These are phyloP conservation scores for Dipus sagitta DNA, from an alignment of 2,797 vertebrate genomes.

Conservation along the genomic window DNA sequence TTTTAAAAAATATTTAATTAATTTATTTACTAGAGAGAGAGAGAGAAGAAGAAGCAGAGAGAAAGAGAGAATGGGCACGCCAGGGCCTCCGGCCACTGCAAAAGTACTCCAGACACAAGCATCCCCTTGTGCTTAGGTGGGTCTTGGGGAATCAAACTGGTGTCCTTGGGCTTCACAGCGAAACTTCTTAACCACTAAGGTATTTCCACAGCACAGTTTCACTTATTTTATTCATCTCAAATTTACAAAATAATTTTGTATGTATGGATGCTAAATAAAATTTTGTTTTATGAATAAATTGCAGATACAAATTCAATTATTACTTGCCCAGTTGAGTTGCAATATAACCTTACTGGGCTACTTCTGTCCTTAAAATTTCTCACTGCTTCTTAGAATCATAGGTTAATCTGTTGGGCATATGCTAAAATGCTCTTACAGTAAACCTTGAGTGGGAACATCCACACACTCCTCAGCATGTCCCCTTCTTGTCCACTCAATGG, in stretches of 20 bases:
- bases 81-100: no score
- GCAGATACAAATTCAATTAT: not conserved
- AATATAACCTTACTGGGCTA: not conserved
- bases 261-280: not conserved
- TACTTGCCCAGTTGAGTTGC: not conserved
- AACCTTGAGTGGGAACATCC: not conserved
- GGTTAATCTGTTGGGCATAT: not conserved
- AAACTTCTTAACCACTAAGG: no score
- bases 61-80: no score
- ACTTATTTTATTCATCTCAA: not conserved
- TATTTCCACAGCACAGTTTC: not conserved
- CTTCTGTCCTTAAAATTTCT: not conserved
- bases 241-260: not conserved
- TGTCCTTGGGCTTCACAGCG: no score
- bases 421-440: not conserved
- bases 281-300: not conserved
- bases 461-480: not conserved
- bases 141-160: no score
- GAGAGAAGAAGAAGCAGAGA: no score
- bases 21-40: no score
- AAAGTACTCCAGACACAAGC: no score
- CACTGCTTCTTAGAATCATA: not conserved
- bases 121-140: no score
- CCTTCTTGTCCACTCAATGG: not conserved
- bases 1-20: not conserved